These are phyloP conservation scores for Drosophila mayaguana DNA, from an alignment of 2,888 invertebrate genomes.

Conservation along the genomic window DNA sequence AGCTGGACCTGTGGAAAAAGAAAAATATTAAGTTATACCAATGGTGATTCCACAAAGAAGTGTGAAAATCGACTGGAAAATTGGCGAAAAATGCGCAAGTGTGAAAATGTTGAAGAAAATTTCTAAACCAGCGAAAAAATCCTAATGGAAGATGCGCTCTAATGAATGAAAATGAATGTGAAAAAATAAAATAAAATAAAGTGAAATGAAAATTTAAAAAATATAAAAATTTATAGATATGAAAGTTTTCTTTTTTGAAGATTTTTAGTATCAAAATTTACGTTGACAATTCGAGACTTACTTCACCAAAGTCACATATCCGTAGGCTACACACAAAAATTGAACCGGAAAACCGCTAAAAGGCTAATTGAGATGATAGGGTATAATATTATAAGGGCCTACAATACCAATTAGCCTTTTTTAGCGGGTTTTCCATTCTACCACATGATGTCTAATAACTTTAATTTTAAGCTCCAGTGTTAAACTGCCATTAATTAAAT, in stretches of 20 bases:
- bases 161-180: not conserved
- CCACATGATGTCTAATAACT: not conserved
- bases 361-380: not conserved
- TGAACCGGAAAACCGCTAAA: not conserved
- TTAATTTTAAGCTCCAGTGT: not conserved
- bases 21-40: conserved; percentile 9
- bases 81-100: not conserved
- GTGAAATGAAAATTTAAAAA: not conserved
- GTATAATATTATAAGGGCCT: not conserved
- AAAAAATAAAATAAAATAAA: not conserved
- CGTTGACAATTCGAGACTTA: no score
- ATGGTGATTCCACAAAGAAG: not conserved
- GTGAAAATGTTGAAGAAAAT: not conserved
- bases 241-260: no score
- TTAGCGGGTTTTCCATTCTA: no score
- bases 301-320: no score
- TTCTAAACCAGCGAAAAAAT: no score
- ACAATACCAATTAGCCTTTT: no score
- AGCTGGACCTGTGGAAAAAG: not conserved
- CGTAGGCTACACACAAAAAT: no score
- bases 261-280: no score
- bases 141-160: not conserved
- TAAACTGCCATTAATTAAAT: not conserved
- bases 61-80: conserved; percentile 10
- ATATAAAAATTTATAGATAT: no score